Percentiles rank a stretch among this genome's conserved stretches.
Conservation (phyloP, 2,113 vertebrate genomes). For the Cynocephalus volans region DNA sequence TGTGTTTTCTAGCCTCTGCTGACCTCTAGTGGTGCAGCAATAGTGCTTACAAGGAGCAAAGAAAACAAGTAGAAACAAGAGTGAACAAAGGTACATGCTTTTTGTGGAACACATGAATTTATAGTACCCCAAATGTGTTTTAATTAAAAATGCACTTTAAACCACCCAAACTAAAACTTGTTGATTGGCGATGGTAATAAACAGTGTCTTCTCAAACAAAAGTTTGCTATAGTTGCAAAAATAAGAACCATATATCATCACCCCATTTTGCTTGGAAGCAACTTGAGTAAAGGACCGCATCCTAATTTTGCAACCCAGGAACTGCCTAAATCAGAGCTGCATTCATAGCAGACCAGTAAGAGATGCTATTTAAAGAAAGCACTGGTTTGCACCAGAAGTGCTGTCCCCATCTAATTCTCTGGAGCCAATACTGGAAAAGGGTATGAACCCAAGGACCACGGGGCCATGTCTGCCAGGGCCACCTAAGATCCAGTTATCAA, state of each 20-base stretch:
- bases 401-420: background rate
- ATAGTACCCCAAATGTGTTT: background rate
- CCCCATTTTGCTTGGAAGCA: background rate
- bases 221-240: background rate
- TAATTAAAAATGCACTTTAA: background rate
- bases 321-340: background rate
- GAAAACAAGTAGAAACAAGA: background rate
- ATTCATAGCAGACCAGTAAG: background rate
- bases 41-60: background rate
- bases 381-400: fast-evolving
- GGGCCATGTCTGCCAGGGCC: too few relatives aligned
- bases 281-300: background rate
- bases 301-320: background rate
- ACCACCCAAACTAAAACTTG: background rate
- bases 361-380: background rate
- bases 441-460: background rate
- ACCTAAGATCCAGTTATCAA: background rate
- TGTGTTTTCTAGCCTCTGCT: background rate
- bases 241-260: background rate
- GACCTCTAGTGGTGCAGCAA: background rate
- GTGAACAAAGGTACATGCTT: fast-evolving
- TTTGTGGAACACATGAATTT: background rate
- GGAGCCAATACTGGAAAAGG: background rate
- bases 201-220: background rate
- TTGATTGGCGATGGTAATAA: background rate